Percentiles rank a stretch among this genome's conserved stretches.
Conservation (phyloP, 2,888 invertebrate genomes). For the Sympetrum striolatum region DNA sequence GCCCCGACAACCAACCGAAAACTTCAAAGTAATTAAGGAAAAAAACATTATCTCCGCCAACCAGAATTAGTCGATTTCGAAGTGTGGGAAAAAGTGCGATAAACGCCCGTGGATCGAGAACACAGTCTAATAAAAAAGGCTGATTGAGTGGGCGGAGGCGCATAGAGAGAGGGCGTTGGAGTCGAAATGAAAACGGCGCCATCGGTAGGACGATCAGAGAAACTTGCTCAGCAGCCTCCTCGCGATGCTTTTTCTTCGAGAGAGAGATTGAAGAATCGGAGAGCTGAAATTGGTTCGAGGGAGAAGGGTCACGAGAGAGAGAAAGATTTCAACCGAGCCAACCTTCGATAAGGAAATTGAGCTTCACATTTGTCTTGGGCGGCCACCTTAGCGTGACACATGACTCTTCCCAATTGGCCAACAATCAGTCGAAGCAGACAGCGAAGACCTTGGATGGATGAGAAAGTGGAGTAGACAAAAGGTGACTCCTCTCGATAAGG, state of each 20-base stretch:
- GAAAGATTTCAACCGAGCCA: background rate
- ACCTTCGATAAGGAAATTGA: constrained; percentile 14
- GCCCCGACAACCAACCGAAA: no score
- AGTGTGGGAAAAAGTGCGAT: background rate
- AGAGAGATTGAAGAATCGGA: constrained; percentile 16
- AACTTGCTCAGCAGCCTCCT: background rate
- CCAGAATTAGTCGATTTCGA: no score
- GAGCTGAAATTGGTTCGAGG: constrained; percentile 25
- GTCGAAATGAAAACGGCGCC: constrained; percentile 15
- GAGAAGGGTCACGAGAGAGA: background rate
- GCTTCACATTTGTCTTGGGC: background rate
- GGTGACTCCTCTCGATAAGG: background rate
- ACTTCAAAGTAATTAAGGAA: no score
- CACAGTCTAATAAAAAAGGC: background rate
- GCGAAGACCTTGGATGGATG: background rate
- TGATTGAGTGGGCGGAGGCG: background rate
- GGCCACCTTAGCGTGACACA: background rate
- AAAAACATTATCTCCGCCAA: no score
- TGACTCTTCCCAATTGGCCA: constrained; percentile 15
- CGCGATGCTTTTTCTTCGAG: background rate
- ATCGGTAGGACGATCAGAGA: constrained; percentile 26
- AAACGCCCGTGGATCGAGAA: background rate
- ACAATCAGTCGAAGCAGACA: background rate
- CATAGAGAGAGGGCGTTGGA: background rate
- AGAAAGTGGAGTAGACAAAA: background rate